Evolutionary conservation across 2,888 invertebrate species (phyloP).

Genomic region (Apodemia zela): DNA sequence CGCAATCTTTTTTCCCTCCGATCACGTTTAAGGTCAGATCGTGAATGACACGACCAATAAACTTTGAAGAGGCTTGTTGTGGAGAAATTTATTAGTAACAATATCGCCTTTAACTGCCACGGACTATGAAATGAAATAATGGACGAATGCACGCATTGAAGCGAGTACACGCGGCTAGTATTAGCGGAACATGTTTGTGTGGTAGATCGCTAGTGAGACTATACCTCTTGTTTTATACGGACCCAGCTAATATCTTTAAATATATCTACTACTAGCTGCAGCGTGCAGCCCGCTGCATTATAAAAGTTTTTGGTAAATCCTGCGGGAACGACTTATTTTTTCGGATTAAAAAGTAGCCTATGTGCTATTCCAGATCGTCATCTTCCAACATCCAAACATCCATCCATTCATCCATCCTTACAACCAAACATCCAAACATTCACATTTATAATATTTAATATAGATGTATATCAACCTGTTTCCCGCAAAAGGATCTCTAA

Average conservation of each 20-base stretch:
- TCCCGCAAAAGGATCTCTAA: constrained; percentile 23
- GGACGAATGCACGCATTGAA: constrained; percentile 48
- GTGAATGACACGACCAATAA: constrained; percentile 36
- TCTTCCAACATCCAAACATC: too few relatives aligned
- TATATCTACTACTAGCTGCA: too few relatives aligned
- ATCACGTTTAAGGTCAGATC: constrained; percentile 36
- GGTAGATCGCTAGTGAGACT: background rate
- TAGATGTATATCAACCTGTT: too few relatives aligned
- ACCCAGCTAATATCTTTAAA: background rate
- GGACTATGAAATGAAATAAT: constrained; percentile 53
- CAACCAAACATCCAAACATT: too few relatives aligned
- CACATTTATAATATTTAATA: too few relatives aligned
- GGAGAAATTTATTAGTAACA: constrained; percentile 41
- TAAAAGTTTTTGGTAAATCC: too few relatives aligned
- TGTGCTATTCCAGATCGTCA: too few relatives aligned
- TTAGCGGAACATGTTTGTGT: background rate
- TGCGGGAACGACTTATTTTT: too few relatives aligned
- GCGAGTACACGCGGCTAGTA: background rate
- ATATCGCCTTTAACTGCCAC: constrained; percentile 38
- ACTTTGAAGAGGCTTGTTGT: constrained; percentile 36
- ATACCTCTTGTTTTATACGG: background rate
- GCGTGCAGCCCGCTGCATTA: too few relatives aligned
- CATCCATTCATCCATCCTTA: too few relatives aligned
- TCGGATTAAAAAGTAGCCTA: too few relatives aligned
- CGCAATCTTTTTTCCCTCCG: constrained; percentile 29